Evolutionary conservation across 2,797 vertebrate genomes (phyloP).

Genomic region (Hoplostethus atlanticus): DNA sequence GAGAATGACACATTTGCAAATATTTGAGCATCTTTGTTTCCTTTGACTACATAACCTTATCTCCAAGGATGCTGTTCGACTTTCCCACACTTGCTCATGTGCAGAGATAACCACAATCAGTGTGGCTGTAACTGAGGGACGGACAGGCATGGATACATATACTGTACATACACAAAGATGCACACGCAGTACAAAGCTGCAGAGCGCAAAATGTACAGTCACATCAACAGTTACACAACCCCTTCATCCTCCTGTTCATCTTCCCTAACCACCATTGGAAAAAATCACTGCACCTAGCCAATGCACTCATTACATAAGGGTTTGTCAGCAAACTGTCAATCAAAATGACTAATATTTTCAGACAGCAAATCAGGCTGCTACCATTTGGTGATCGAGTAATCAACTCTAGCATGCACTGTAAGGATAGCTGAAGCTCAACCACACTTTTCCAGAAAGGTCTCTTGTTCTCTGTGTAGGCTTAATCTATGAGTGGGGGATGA

Average conservation of each 20-base stretch:
- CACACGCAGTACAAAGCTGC: background rate
- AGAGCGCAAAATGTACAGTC: conserved; percentile 15
- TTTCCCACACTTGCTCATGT: background rate
- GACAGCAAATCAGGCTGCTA: conserved; percentile 14
- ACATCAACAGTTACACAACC: conserved; percentile 53
- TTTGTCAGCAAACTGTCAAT: conserved; percentile 32
- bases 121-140: background rate
- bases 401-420: conserved; percentile 13
- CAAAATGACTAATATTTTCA: conserved; percentile 12
- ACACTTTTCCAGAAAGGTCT: conserved; percentile 40
- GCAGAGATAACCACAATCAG: conserved; percentile 21
- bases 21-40: background rate
- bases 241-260: conserved; percentile 35
- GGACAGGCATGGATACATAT: conserved; percentile 8
- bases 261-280: conserved; percentile 11
- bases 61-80: background rate
- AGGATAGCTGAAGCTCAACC: conserved; percentile 39
- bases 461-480: conserved; percentile 4
- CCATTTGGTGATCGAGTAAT: conserved; percentile 55
- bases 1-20: conserved; percentile 7
- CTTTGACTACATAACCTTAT: conserved; percentile 20
- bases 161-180: conserved; percentile 4
- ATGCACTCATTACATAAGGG: conserved; percentile 1
- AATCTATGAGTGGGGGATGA: conserved; percentile 41
- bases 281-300: conserved; percentile 37